A percentile compares a stretch with the other conserved stretches of the same genome.
Evolutionary conservation across 2,113 vertebrate species (phyloP).

Genomic region (Rhizomys pruinosus): DNA sequence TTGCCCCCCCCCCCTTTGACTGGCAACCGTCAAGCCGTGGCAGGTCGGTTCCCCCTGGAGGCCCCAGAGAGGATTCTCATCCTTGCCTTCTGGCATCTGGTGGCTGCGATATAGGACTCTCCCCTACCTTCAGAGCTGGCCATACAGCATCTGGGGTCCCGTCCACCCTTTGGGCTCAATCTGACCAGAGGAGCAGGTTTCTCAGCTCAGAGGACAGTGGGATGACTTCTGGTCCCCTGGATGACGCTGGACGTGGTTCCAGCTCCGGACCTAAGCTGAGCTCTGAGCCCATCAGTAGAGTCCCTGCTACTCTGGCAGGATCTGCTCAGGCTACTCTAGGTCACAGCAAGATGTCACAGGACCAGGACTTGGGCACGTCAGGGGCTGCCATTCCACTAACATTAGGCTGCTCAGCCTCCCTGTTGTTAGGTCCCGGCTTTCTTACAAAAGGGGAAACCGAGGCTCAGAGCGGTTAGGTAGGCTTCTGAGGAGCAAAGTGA

Average conservation of each 20-base stretch:
- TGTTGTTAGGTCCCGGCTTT: neutral
- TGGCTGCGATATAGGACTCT: rapidly evolving
- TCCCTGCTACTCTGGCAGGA: neutral
- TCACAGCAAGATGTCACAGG: neutral
- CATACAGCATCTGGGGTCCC: neutral
- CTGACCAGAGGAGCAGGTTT: neutral
- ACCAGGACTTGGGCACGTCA: rapidly evolving
- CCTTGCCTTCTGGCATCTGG: neutral
- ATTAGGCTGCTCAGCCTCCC: neutral
- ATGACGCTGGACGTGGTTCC: no score
- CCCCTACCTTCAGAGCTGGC: neutral
- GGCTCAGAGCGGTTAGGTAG: neutral
- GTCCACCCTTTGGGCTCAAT: neutral
- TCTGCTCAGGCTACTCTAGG: neutral
- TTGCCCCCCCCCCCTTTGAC: neutral
- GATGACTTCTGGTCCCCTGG: neutral
- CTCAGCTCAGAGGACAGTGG: no score
- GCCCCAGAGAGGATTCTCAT: neutral
- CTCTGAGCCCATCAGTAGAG: neutral
- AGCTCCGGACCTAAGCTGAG: rapidly evolving
- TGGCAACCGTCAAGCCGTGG: rapidly evolving
- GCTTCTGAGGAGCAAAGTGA: neutral
- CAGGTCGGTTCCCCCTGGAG: neutral
- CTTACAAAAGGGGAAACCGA: neutral
- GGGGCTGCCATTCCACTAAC: neutral